A percentile compares a stretch with the other conserved stretches of the same genome.
Conservation (phyloP, 2,113 vertebrate genomes). For the Corydoras maculifer region DNA sequence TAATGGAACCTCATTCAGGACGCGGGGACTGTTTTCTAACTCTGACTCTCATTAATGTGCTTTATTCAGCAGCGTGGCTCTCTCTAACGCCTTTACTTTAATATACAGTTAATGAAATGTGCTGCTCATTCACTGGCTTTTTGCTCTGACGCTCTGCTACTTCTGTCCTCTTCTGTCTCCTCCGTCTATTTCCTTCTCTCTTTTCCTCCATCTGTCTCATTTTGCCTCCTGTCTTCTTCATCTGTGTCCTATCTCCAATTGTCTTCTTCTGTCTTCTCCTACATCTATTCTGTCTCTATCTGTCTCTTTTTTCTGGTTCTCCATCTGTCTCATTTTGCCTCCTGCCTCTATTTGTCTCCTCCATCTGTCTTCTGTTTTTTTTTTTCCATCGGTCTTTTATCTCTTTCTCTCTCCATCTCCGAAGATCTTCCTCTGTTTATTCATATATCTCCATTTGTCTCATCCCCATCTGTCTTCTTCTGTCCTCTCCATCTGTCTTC, state of each 20-base stretch:
- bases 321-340: no score
- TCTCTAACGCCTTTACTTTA: background rate
- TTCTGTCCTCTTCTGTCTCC: background rate
- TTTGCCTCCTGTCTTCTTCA: background rate
- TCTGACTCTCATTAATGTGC: no score
- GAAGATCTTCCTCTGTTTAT: no score
- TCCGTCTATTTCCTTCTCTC: background rate
- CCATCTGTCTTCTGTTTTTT: background rate
- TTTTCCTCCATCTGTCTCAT: background rate
- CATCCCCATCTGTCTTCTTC: no score
- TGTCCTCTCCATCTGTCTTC: no score
- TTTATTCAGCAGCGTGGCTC: no score
- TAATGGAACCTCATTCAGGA: conserved; percentile 5
- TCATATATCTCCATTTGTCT: no score
- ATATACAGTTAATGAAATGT: background rate
- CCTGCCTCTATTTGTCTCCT: background rate
- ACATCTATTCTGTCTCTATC: background rate
- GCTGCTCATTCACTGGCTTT: no score
- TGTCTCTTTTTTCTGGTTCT: background rate
- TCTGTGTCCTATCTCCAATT: background rate
- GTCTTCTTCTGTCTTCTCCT: background rate
- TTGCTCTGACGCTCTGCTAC: background rate
- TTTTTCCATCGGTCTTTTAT: background rate
- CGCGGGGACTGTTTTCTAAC: background rate
- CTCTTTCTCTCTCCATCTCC: no score